These are phyloP conservation scores for Vanessa atalanta DNA, from an alignment of 1,140 invertebrate species.

Conservation along the genomic window DNA sequence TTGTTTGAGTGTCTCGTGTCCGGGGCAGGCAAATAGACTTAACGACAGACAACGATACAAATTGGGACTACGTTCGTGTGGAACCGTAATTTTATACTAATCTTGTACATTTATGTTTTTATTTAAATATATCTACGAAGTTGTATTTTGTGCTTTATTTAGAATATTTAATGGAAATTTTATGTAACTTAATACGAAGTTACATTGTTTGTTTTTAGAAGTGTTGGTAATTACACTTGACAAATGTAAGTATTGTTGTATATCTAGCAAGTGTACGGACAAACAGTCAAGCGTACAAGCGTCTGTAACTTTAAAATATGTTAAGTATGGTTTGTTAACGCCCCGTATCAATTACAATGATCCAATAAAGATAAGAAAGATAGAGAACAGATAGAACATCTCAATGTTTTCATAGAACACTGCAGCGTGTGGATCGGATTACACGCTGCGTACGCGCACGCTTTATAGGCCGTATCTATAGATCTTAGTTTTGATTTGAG, in stretches of 20 bases:
- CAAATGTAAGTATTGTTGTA: background rate
- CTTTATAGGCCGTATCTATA: slow-evolving; percentile 3
- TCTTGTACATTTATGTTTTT: background rate
- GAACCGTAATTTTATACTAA: background rate
- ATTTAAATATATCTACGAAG: too few relatives aligned
- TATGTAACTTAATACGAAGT: too few relatives aligned
- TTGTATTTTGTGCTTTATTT: too few relatives aligned
- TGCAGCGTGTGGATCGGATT: slow-evolving; percentile 24
- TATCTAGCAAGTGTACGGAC: background rate
- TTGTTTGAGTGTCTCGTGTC: slow-evolving; percentile 35
- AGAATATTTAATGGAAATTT: too few relatives aligned
- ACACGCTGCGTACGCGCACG: slow-evolving; percentile 15
- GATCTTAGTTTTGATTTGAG: background rate
- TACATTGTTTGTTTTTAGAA: too few relatives aligned
- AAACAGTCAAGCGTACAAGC: background rate
- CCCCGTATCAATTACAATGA: slow-evolving; percentile 16
- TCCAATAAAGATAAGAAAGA: slow-evolving; percentile 20
- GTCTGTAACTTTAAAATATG: background rate
- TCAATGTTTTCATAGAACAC: slow-evolving; percentile 31
- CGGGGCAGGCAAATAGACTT: slow-evolving; percentile 7
- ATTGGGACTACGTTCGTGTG: background rate
- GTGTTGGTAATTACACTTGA: background rate
- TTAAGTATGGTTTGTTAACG: background rate
- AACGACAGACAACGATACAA: slow-evolving; percentile 3
- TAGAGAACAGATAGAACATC: slow-evolving; percentile 22